Conservation (phyloP, 2,888 invertebrate genomes). For the Acleris cristana region DNA sequence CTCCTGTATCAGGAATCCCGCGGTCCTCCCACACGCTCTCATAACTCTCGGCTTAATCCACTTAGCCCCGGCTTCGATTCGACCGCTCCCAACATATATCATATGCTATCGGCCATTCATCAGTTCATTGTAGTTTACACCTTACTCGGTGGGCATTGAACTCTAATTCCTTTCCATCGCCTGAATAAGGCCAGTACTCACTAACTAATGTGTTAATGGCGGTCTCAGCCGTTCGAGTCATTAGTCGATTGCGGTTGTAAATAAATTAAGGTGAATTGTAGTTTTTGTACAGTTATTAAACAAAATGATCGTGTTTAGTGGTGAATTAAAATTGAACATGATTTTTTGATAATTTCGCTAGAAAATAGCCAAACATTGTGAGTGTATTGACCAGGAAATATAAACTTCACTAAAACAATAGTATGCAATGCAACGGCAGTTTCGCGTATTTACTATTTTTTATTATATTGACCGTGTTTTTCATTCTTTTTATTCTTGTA, state of each 20-base stretch:
- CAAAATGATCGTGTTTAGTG: constrained; percentile 10
- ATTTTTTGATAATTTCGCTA: no score
- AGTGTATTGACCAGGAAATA: no score
- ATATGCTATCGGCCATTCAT: constrained; percentile 68
- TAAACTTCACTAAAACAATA: no score
- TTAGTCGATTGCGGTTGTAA: constrained; percentile 62
- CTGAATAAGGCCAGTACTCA: constrained; percentile 4
- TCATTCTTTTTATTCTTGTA: no score
- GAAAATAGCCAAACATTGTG: no score
- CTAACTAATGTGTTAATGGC: constrained; percentile 61
- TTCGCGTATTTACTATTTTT: no score
- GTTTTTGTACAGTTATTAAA: constrained; percentile 45
- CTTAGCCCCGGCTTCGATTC: constrained; percentile 49
- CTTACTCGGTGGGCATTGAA: constrained; percentile 47
- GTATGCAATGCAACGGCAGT: no score
- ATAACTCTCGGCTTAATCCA: constrained; percentile 17
- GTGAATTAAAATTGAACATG: neutral
- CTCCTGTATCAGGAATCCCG: neutral
- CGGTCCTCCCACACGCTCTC: neutral
- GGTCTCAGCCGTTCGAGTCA: constrained; percentile 50
- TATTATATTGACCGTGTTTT: no score
- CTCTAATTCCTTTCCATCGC: neutral
- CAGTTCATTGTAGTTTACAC: constrained; percentile 63
- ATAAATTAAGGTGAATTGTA: constrained; percentile 62
- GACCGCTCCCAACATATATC: constrained; percentile 73